Conservation (phyloP, 2,797 vertebrate genomes). For the Zenarchopterus dispar region DNA sequence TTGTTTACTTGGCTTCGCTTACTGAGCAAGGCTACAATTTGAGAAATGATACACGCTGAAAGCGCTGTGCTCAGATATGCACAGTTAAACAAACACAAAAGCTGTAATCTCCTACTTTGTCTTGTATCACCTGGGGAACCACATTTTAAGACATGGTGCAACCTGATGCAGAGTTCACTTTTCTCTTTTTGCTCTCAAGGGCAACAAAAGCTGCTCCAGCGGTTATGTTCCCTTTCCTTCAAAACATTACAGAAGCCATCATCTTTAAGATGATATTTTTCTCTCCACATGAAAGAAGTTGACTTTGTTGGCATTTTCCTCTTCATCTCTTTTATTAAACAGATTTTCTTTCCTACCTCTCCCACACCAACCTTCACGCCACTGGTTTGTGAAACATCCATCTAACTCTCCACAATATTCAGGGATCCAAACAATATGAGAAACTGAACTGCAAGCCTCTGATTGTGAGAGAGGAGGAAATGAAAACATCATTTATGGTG, state of each 20-base stretch:
- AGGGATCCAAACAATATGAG: conserved; percentile 63
- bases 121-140: conserved; percentile 15
- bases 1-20: not conserved
- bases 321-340: conserved; percentile 57
- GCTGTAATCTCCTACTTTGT: conserved; percentile 14
- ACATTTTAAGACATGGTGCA: not conserved
- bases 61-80: conserved; percentile 17
- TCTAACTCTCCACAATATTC: conserved; percentile 57
- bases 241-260: no score
- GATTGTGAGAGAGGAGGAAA: conserved; percentile 33
- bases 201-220: not conserved
- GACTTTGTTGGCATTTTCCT: conserved; percentile 50
- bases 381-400: conserved; percentile 51
- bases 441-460: conserved; percentile 55
- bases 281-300: conserved; percentile 50
- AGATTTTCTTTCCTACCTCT: conserved; percentile 19
- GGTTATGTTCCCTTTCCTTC: no score
- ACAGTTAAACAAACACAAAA: conserved; percentile 13
- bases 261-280: no score
- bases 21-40: conserved; percentile 23
- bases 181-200: conserved; percentile 27
- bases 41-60: conserved; percentile 22
- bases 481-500: conserved; percentile 55
- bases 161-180: conserved; percentile 18
- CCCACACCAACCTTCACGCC: conserved; percentile 30